Conservation (phyloP, 1,140 invertebrate genomes). For the Pachyrhynchus sulphureomaculatus region DNA sequence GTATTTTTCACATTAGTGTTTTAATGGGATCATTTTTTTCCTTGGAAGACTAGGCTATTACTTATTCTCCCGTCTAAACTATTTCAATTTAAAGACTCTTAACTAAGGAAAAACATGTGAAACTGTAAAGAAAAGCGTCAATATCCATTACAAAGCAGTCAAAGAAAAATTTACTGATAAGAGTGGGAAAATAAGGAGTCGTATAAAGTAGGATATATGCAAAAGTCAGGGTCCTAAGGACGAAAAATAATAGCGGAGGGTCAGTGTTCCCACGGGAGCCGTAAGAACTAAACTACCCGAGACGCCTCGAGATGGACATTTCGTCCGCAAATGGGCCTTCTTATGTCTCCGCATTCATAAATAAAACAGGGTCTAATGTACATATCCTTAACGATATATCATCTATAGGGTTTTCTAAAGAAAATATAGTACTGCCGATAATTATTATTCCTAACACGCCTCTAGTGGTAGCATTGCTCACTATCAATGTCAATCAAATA, state of each 20-base stretch:
- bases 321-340: constrained; percentile 41
- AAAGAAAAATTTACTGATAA: constrained; percentile 35
- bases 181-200: constrained; percentile 31
- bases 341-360: constrained; percentile 45
- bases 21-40: no score
- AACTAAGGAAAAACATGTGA: background rate
- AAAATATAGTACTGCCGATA: no score
- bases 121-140: background rate
- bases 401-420: no score
- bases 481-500: no score
- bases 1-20: no score
- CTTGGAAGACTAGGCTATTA: no score
- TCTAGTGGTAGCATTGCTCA: no score
- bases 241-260: constrained; percentile 54
- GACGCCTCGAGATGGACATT: constrained; percentile 46
- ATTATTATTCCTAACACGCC: no score
- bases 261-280: constrained; percentile 51
- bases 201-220: constrained; percentile 49
- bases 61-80: no score
- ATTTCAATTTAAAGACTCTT: no score
- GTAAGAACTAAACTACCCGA: constrained; percentile 51
- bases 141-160: constrained; percentile 4
- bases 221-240: constrained; percentile 46
- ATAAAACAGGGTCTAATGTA: constrained; percentile 38
- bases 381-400: constrained; percentile 21